phyloP scores from a whole-genome alignment of 2,797 vertebrate genomes.

The Tragopan temminckii region DNA sequence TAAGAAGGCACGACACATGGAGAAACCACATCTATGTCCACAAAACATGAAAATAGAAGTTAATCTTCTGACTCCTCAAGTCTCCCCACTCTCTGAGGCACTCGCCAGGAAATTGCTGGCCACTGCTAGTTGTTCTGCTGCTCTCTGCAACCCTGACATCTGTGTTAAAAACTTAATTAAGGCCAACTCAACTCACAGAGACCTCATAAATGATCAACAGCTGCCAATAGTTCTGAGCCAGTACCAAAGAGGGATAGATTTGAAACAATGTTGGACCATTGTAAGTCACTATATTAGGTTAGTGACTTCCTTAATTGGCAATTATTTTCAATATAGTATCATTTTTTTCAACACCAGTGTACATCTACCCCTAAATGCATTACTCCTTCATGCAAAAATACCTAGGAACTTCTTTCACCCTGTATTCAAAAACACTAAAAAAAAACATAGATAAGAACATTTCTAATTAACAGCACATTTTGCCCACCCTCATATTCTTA shows the following conservation, averaged over 20 bases:
- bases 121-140: background rate
- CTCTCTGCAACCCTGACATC: background rate
- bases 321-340: background rate
- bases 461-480: background rate
- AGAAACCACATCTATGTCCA: background rate
- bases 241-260: background rate
- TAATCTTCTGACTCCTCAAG: background rate
- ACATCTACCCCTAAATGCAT: background rate
- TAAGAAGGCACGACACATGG: background rate
- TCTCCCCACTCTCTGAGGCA: background rate
- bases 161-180: background rate
- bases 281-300: accelerated
- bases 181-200: background rate
- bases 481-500: background rate
- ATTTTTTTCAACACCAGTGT: accelerated
- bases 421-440: background rate
- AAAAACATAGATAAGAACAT: background rate
- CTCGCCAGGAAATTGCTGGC: background rate
- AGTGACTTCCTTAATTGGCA: background rate
- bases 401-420: background rate
- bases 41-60: background rate
- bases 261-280: background rate
- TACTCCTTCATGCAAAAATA: background rate
- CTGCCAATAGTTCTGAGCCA: background rate
- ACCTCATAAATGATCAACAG: background rate